A percentile compares a stretch with the other conserved stretches of the same genome.
These are phyloP conservation scores for Pseudanteris insignis DNA, from an alignment of 2,888 invertebrate species.

Conservation along the genomic window DNA sequence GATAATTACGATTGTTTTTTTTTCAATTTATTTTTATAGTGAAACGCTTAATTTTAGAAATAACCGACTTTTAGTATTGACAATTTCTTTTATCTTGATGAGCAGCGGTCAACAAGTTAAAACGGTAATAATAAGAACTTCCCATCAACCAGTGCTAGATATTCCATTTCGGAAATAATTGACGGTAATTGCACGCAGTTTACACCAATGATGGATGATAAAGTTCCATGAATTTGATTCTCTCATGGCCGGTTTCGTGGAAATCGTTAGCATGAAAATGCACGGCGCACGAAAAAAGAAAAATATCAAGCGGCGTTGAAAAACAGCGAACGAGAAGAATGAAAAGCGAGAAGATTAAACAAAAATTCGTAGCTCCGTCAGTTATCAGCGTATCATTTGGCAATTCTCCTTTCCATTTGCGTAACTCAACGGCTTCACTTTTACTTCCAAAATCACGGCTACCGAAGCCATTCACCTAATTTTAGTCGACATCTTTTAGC, in stretches of 20 bases:
- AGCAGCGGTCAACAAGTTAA: constrained; percentile 32
- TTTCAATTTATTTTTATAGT: too few species aligned
- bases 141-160: constrained; percentile 31
- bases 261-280: constrained; percentile 10
- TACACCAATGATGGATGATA: constrained; percentile 37
- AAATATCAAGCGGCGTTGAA: background rate
- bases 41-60: too few species aligned
- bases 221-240: constrained; percentile 31
- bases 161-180: constrained; percentile 41
- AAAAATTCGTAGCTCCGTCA: constrained; percentile 2
- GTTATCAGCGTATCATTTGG: constrained; percentile 26
- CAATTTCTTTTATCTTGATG: constrained; percentile 32
- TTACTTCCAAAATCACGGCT: constrained; percentile 36
- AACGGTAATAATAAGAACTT: constrained; percentile 38
- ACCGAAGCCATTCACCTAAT: constrained; percentile 27
- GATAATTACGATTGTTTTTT: too few species aligned
- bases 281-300: constrained; percentile 6
- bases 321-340: too few species aligned
- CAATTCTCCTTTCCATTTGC: constrained; percentile 41
- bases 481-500: constrained; percentile 15
- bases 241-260: constrained; percentile 24
- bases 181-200: constrained; percentile 34
- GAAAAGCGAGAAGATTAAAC: too few species aligned
- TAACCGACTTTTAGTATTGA: too few species aligned
- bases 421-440: constrained; percentile 18